Evolutionary conservation across 2,797 vertebrate genomes (phyloP), one percentile per base, ranked within the genome.

Genomic region (Tachyglossus aculeatus): DNA sequence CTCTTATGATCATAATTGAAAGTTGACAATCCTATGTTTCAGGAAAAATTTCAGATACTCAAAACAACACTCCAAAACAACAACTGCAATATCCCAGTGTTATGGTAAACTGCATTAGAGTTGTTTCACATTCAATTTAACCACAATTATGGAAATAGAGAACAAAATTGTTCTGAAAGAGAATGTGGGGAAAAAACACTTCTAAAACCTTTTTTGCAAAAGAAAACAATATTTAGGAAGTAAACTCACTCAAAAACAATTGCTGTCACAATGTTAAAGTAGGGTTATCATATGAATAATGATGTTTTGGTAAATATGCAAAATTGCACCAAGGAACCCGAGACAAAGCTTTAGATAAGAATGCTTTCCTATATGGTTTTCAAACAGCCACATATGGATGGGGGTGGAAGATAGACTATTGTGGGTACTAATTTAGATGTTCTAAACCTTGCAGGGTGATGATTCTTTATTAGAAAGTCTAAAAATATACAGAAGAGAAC

Each of bases 401-500:
- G 37, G 1, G 7, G 6, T 62, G 47, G 36, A 71, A 75, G 55
- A 58, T 25, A 82, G 80, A 44, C 18, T 8, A 10, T 13, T 69
- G 44, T 3, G 15, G 55, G 8, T 36, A 41, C 12, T 3, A 60
- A 3, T 54, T 77, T 58, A 80, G 57, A 51, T 59, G 31, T 64
- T 64, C n/a, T 65, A 78, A 65, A 24, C 7, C 13, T 77, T 57
- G 55, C 45, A 87, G 29, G 3, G 3, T 8, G 44, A 18, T 48
- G 45, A 5, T 15, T 29, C 73, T 72, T 83, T 61, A 50, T 52
- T 48, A 77, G 9, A 27, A 31, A 62, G 71, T 71, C 29, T 83
- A 74, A 83, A 83, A 80, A 38, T 71, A 60, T 31, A 13, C 60
- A 50, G 63, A 52, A 63, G 33, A 38, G 9, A 74, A 43, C 15